Conservation (phyloP, 37 sponge, comb jelly and placozoan species). For the Haliclona indistincta region DNA sequence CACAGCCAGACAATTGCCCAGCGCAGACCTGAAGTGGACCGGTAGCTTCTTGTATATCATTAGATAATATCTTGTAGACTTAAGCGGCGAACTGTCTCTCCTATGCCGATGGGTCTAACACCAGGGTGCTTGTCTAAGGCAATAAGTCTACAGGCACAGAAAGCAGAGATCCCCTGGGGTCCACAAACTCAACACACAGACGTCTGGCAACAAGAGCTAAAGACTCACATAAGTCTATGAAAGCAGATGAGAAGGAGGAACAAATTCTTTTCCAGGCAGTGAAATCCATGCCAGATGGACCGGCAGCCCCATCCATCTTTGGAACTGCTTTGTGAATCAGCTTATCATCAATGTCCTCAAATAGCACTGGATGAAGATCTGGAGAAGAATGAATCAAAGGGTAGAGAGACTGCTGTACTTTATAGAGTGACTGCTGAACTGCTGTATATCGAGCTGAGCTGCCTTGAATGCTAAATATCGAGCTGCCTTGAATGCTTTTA, state of each 20-base stretch:
- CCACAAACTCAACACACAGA: conserved; percentile 26
- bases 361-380: conserved; percentile 19
- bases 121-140: conserved; percentile 60
- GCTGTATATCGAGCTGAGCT: too few relatives aligned
- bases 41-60: conserved; percentile 35
- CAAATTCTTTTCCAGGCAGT: conserved; percentile 38
- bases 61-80: conserved; percentile 22
- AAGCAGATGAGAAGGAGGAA: conserved; percentile 17
- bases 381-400: too few relatives aligned
- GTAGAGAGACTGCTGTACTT: too few relatives aligned
- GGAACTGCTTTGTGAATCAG: conserved; percentile 18
- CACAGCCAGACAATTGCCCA: conserved; percentile 48
- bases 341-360: conserved; percentile 44
- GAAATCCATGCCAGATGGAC: conserved; percentile 51
- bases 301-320: conserved; percentile 34
- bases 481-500: too few relatives aligned
- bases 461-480: too few relatives aligned
- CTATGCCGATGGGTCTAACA: conserved; percentile 44
- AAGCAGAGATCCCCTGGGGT: conserved; percentile 26
- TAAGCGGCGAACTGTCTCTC: conserved; percentile 39
- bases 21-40: conserved; percentile 55
- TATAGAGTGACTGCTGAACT: too few relatives aligned
- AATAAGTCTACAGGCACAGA: too few relatives aligned
- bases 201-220: conserved; percentile 33
- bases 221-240: conserved; percentile 30